Evolutionary conservation across 2,113 vertebrate genomes (phyloP), one percentile per base, ranked within the genome.

Genomic region (Pelmatolapia mariae): DNA sequence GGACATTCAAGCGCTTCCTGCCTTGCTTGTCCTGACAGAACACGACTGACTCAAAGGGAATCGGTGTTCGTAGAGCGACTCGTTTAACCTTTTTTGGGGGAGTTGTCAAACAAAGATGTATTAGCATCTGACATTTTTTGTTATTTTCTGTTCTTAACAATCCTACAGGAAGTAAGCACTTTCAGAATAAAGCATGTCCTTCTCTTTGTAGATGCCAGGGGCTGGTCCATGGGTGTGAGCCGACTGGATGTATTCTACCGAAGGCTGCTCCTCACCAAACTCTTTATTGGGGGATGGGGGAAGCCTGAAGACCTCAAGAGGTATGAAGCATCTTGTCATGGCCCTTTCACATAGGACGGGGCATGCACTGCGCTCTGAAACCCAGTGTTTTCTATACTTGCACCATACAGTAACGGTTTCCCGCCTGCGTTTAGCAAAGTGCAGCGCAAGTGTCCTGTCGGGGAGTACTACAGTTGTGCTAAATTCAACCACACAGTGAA

Each of bases 241-340:
- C 59, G 59, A 63, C 94, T 99, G 89, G 99, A 99, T 96, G 93
- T 99, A 88, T 95, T 99, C 13, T 99, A 99, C 93, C 96, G 98
- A 95, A 97, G 97, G 87, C 97, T 99, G 83, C 98, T 99, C 89
- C 98, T 99, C 90, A 98, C 98, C 89, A 99, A 99, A 86, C 97
- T 99, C 94, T 99, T 99, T 91, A 99, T 99, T 87, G 97, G 97
- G 95, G 99, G 99, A 96, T 99, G 99, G 99, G 99, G 98, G 89
- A 98, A 97, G 87, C 98, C 98, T 53, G 98, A 99, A 88, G 98
- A 99, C 87, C 96, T 99, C 85, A 99, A 98, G 95, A 97, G 97
- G 99, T 92, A 89, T 0, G 3, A 4, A 47, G n/a, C 59, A 31
- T 26, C 3, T 50, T 33, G 33, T 66, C 33, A 1, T 66, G 61